These are phyloP conservation scores for Podocnemis expansa DNA, from an alignment of 2,113 vertebrate genomes.

Conservation along the genomic window DNA sequence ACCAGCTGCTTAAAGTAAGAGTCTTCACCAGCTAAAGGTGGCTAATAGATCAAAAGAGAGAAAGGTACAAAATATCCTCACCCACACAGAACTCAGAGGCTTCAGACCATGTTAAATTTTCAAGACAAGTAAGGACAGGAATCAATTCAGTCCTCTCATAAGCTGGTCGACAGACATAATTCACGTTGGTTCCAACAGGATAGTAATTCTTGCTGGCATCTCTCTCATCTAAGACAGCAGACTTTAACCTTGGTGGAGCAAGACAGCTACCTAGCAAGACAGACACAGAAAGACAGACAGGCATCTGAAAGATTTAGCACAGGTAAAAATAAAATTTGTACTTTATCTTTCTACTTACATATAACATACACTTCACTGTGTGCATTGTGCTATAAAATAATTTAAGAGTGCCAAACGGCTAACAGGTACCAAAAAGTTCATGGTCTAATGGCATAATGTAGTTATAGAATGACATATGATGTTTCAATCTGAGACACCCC, in stretches of 20 bases:
- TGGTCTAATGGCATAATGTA: background rate
- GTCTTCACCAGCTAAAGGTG: fast-evolving
- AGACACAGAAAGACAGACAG: background rate
- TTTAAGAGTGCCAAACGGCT: background rate
- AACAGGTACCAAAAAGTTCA: background rate
- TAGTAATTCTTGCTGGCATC: background rate
- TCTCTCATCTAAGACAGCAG: background rate
- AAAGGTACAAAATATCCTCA: background rate
- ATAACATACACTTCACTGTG: background rate
- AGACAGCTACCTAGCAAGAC: conserved; percentile 34
- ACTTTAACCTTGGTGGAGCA: fast-evolving
- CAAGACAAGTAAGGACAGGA: conserved; percentile 31
- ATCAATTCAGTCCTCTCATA: background rate
- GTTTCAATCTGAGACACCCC: background rate
- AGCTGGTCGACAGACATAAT: conserved; percentile 52
- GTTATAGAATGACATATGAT: background rate
- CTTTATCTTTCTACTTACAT: fast-evolving
- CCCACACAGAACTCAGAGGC: background rate
- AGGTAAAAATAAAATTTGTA: background rate
- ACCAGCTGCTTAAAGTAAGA: fast-evolving
- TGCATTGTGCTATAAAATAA: background rate
- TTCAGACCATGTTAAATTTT: background rate
- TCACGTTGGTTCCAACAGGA: background rate
- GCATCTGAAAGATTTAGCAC: fast-evolving
- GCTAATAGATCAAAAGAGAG: fast-evolving